Base-by-base conservation (phyloP, 2,888 invertebrate genomes). In the Bugulina stolonifera region DNA sequence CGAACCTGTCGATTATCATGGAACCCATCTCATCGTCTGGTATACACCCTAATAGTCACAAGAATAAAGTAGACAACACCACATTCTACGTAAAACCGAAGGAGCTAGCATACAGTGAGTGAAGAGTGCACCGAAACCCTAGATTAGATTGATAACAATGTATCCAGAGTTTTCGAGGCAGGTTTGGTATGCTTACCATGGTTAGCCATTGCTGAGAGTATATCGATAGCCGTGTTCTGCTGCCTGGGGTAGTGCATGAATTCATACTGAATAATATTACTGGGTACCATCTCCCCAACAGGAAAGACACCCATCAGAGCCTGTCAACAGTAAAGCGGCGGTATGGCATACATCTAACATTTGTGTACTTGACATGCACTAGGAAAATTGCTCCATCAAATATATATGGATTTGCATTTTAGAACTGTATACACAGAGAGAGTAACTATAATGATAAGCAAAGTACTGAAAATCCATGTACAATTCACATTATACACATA, bases 201-300 rank as follows among this genome's bases (percentile, higher is more conserved):
- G 77, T 91, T 89, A 87, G 98, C 97, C 98, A 99, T 99, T 87
- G 94, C 91, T 78, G 93, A 91, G 34, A 97, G 85, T 71, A 99
- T 82, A 81, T 92, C 92, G n/a, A 95, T 89, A 54, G 91, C 91
- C 84, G 94, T 93, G 75, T 94, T 91, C 80, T 99, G 98, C 80
- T 99, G 98, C 82, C 93, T 93, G 0, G 96, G 95, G 86, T 92
- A 97, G 83, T 96, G 94, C 89, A 91, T 89, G 79, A 95, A 92
- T 84, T 94, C 93, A 0, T 90, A 89, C 87, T 96, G 93, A 84
- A 93, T 90, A 58, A 90, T 71, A 69, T 76, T 94, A 52, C 85
- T 86, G 0, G 98, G 90, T 75, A 96, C 89, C 85, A 94, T 77
- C 43, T 76, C 76, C 22, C 58, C 93, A 84, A 94, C 92, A 0